These are phyloP conservation scores for Marmota monax DNA, from an alignment of 2,113 vertebrate genomes.

Conservation along the genomic window DNA sequence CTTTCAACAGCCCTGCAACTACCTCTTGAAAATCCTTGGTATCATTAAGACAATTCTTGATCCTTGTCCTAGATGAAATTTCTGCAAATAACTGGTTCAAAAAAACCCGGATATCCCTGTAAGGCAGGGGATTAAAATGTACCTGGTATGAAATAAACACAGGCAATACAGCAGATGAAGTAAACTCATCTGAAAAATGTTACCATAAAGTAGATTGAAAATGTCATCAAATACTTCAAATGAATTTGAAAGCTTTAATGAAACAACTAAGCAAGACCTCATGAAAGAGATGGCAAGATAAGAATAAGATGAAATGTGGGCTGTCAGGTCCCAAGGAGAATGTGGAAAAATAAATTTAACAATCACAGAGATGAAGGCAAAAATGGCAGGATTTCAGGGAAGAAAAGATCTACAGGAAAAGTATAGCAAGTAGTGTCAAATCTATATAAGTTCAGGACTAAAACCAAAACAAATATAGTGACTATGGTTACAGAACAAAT, in stretches of 20 bases:
- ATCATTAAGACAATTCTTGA: background rate
- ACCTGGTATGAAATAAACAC: background rate
- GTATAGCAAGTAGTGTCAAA: conserved; percentile 1
- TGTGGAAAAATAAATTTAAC: conserved; percentile 32
- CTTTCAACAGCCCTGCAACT: background rate
- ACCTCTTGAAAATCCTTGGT: conserved; percentile 2
- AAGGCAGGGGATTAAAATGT: conserved; percentile 18
- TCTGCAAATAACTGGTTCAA: conserved; percentile 26
- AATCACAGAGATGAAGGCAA: conserved; percentile 32
- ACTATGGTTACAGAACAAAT: conserved; percentile 46
- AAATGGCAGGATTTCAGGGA: background rate
- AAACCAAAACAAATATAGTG: conserved; percentile 31
- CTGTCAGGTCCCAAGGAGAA: conserved; percentile 17
- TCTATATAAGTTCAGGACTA: conserved; percentile 21
- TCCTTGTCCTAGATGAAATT: background rate
- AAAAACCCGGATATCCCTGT: background rate
- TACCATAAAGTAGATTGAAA: background rate
- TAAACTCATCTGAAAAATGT: conserved; percentile 3
- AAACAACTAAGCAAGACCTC: conserved; percentile 16
- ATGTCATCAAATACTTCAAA: conserved; percentile 20
- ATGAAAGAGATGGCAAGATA: conserved; percentile 34
- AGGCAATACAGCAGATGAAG: background rate
- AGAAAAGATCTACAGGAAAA: conserved; percentile 23
- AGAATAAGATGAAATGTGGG: conserved; percentile 8
- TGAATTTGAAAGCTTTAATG: conserved; percentile 48